Base-by-base conservation (phyloP, 35 echinoderm and acorn worm genomes). In the Apostichopus japonicus region DNA sequence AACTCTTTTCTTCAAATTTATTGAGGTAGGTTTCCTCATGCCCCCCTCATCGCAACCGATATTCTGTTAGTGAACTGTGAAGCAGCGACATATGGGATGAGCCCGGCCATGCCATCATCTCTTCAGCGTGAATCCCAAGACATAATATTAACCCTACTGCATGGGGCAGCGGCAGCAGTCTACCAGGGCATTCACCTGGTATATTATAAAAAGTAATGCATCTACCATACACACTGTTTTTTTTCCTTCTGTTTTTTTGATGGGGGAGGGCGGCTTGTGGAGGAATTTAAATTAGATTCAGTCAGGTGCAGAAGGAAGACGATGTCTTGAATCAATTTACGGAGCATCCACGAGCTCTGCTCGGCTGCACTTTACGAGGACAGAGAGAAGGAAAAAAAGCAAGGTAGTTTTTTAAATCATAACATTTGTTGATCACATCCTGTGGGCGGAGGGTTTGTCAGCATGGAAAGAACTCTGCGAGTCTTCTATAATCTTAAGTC, bases 221-320 rank as follows among this genome's bases (percentile, higher is more conserved):
- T 57, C 53, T 58, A 84, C n/a, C 56, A 84, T 57, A 80, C 33
- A 80, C 33, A 44, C 33, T 44, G 33, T 44, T 44, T 44, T 44
- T 33, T 44, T 44, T 44, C 33, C 2, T 44, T 44, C 81, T 21
- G 70, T 75, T 0, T 6, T 19, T 61, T 61, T 75, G 71, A 75
- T 19, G 3, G 71, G 17, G 71, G 16, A 75, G 71, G 71, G 81
- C 56, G 71, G 81, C 56, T 84, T 84, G 81, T 58, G 53, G 56
- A 55, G 81, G 81, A 84, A 84, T 84, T 84, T 84, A 84, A 84
- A 84, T 84, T 84, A 84, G 81, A 58, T 84, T 84, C 81, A 84
- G 81, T 58, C 54, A 22, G 54, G 81, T 84, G 81, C 54, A 57
- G 81, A 84, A 84, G 17, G 54, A 22, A 75, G 71, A 75, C 17